These are phyloP conservation scores for Stegodyphus dumicola DNA, from an alignment of 1,140 invertebrate genomes.

Conservation along the genomic window DNA sequence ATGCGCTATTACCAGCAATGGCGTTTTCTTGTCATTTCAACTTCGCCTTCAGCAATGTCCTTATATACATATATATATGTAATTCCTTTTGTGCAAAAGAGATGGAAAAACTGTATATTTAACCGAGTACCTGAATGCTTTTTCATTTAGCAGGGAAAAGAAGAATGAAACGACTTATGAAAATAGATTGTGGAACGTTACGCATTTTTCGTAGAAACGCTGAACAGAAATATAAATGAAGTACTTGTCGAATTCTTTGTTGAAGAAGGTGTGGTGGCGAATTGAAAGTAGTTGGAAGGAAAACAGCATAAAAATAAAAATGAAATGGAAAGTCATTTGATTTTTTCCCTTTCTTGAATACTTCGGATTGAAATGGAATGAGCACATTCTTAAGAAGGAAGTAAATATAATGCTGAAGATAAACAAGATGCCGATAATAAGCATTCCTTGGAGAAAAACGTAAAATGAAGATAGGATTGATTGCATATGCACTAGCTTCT, in stretches of 20 bases:
- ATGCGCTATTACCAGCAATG: not conserved
- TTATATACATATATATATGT: not conserved
- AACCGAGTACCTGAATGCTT: not conserved
- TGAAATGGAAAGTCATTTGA: conserved; percentile 4
- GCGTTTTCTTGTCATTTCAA: not conserved
- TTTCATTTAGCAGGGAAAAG: not conserved
- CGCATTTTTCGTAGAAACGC: not conserved
- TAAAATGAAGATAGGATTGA: not conserved
- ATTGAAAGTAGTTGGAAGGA: not conserved
- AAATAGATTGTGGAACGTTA: not conserved
- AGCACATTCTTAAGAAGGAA: not conserved
- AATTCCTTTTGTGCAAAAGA: not conserved
- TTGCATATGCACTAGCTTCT: too few species aligned
- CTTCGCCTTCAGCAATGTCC: not conserved
- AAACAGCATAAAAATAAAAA: not conserved
- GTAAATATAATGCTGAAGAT: not conserved
- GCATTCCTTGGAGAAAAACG: not conserved
- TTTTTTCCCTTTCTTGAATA: not conserved
- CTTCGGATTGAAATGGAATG: too few species aligned
- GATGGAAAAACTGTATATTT: conserved; percentile 13
- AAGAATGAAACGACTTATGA: not conserved
- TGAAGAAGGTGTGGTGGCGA: not conserved
- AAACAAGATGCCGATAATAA: not conserved
- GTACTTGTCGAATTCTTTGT: not conserved
- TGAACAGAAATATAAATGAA: not conserved